phyloP scores from a whole-genome alignment of 2,888 invertebrate genomes.

The Lasioglossum figueresi region DNA sequence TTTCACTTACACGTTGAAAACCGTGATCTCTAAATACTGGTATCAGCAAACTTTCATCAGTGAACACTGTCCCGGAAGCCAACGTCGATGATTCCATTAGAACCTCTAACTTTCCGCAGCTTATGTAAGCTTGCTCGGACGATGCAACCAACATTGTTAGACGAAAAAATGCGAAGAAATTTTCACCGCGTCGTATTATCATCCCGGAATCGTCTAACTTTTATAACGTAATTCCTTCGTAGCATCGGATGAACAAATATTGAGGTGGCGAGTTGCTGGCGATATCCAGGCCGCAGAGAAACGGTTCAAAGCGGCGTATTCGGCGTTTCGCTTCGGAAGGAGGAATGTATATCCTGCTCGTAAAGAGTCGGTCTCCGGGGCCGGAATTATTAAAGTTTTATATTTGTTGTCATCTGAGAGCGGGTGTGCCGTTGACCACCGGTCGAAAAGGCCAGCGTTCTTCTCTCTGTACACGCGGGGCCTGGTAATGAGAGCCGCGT shows the following conservation, averaged over 20 bases:
- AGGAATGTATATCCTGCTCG: conserved; percentile 40
- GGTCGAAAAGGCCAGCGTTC: conserved; percentile 12
- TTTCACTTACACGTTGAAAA: too few species aligned
- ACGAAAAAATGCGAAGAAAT: conserved; percentile 9
- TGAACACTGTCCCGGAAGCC: not conserved
- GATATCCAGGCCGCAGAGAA: conserved; percentile 14
- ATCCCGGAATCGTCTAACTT: not conserved
- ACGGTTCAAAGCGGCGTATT: conserved; percentile 23
- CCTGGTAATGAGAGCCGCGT: conserved; percentile 37
- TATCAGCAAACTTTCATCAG: not conserved
- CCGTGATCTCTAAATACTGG: not conserved
- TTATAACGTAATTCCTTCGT: conserved; percentile 3
- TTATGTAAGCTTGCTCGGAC: not conserved
- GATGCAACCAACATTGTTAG: not conserved
- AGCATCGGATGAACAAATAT: conserved; percentile 12
- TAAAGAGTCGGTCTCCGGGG: conserved; percentile 41
- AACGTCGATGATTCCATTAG: not conserved
- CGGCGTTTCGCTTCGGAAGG: not conserved
- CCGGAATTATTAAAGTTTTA: conserved; percentile 68
- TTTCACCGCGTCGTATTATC: conserved; percentile 1
- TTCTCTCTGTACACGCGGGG: not conserved
- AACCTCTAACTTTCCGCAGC: not conserved
- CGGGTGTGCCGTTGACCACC: conserved; percentile 27
- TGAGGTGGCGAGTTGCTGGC: conserved; percentile 18
- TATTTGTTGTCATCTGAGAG: conserved; percentile 42